These are phyloP conservation scores for Tokudaia tokunoshimensis DNA, from an alignment of 2,797 vertebrate genomes.

Conservation along the genomic window DNA sequence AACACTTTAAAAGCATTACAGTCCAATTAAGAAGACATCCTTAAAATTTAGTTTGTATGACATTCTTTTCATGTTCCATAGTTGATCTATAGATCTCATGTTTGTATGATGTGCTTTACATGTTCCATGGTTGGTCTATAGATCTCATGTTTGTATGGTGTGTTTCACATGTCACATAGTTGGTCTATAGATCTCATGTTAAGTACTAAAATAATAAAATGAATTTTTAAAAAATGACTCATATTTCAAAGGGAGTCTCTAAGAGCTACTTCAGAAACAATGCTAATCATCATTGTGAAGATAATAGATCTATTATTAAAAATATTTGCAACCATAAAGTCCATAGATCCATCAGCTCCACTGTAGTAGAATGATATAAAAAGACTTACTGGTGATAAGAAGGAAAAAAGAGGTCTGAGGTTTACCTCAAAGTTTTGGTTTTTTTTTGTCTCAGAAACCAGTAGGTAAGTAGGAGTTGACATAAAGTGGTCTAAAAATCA, in stretches of 20 bases:
- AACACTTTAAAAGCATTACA: slow-evolving; percentile 26
- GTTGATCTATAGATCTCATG: background rate
- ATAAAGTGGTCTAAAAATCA: background rate
- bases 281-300: background rate
- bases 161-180: background rate
- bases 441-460: background rate
- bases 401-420: background rate
- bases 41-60: background rate
- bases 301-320: background rate
- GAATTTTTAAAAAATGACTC: too few relatives aligned
- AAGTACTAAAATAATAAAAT: background rate
- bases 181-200: background rate
- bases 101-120: background rate
- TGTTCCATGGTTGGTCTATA: background rate
- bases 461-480: background rate
- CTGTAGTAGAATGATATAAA: background rate
- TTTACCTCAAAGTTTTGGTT: background rate
- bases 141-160: background rate
- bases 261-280: background rate
- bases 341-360: background rate
- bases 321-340: background rate
- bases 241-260: background rate
- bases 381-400: background rate
- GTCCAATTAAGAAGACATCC: background rate
- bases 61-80: background rate